Evolutionary conservation across 2,888 invertebrate genomes (phyloP), one percentile per base, ranked within the genome.

Genomic region (Monoplex corrugatus): DNA sequence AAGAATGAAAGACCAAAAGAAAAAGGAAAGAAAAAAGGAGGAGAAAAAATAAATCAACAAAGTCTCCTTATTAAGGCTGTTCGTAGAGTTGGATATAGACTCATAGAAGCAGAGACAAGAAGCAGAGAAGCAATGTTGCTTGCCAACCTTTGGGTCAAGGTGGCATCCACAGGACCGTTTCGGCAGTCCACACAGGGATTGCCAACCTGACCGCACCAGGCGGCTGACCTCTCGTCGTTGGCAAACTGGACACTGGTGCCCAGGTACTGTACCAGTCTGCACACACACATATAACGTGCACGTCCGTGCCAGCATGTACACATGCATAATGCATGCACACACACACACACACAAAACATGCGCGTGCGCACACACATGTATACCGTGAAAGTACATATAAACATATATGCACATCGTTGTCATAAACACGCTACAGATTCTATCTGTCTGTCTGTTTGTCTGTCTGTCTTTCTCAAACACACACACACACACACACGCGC

Each of bases 181-280:
- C 90, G 86, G 75, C 93, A 93, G 87, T 91, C 89, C 32, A 87
- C 87, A 89, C 93, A 93, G 28, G 89, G 16, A 28, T n/a, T 89
- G 32, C 86, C 90, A 10, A 45, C 50, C 35, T 82, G 40, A 23
- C 92, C 92, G 86, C 93, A 93, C 93, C 93, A 93, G 0, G 92
- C 68, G 2, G 91, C 89, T 23, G 89, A 19, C 19, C 90, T 43
- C 78, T 93, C 92, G 2, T 50, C 87, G 84, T 93, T 92, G 19
- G 89, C 91, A 68, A 94, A 94, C n/a, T 90, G 91, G 23, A 94
- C 91, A n/a, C 92, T 90, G 72, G 88, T 92, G 16, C 94, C 93
- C 44, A 91, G 91, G 50, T 93, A 94, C 91, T 94, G 94, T 1
- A 93, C 92, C 50, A 94, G 90, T 78, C 94, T 94, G 90, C 44